Evolutionary conservation across 2,113 vertebrate species (phyloP).

Genomic region (Oophaga pumilio): DNA sequence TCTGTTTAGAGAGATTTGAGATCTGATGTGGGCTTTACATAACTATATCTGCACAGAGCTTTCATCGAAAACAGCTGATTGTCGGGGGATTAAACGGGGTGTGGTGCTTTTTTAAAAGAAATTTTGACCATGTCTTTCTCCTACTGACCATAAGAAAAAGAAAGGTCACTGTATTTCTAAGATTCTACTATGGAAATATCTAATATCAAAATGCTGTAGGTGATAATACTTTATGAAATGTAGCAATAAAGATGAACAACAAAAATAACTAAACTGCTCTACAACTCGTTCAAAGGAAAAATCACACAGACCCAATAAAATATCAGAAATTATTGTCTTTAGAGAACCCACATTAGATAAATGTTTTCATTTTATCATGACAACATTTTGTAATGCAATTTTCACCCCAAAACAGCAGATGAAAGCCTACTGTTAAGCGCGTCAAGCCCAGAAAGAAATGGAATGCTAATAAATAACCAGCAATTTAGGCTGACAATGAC

Average conservation of each 20-base stretch:
- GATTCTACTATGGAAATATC: neutral
- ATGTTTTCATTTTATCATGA: slow-evolving; percentile 16
- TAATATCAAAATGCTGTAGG: neutral
- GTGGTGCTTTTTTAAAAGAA: neutral
- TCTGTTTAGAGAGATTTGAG: too few species aligned
- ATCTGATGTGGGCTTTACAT: neutral
- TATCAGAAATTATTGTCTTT: slow-evolving; percentile 1
- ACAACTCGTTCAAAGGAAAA: neutral
- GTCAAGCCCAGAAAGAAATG: slow-evolving; percentile 56
- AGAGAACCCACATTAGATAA: neutral
- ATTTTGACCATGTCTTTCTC: neutral
- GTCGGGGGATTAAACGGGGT: neutral
- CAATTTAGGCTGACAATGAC: slow-evolving; percentile 73
- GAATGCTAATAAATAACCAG: slow-evolving; percentile 72
- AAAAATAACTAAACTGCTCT: neutral
- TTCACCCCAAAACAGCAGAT: slow-evolving; percentile 17
- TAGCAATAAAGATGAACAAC: neutral
- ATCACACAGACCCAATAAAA: neutral
- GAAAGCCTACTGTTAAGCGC: slow-evolving; percentile 61
- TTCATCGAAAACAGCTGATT: neutral
- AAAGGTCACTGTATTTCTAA: neutral
- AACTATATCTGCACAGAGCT: neutral
- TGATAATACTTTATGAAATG: neutral
- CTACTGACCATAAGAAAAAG: neutral
- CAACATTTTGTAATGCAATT: slow-evolving; percentile 31